Evolutionary conservation across 2,888 invertebrate species (phyloP).

Genomic region (Ecliptopera silaceata): DNA sequence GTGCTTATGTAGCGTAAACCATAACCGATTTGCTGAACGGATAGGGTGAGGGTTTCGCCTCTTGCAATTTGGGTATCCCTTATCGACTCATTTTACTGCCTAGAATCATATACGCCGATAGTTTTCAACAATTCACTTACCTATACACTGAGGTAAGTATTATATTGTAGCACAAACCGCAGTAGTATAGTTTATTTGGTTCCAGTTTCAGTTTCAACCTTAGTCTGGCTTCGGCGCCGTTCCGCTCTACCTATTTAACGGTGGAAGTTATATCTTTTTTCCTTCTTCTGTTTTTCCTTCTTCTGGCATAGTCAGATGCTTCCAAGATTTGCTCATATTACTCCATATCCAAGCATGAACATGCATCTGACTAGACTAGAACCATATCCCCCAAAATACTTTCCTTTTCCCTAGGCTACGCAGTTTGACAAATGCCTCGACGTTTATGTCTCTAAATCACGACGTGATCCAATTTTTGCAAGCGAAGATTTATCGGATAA

Average conservation of each 20-base stretch:
- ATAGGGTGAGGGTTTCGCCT: constrained; percentile 34
- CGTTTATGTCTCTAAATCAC: constrained; percentile 26
- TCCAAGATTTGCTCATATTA: too few relatives aligned
- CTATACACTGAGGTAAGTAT: neutral
- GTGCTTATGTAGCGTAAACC: constrained; percentile 57
- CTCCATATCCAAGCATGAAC: constrained; percentile 35
- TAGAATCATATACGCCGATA: neutral
- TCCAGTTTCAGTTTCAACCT: constrained; percentile 11
- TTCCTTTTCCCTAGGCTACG: constrained; percentile 24
- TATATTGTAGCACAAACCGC: constrained; percentile 18
- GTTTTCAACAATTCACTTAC: neutral
- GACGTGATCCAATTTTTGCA: constrained; percentile 16
- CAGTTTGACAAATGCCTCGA: constrained; percentile 27
- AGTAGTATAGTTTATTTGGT: constrained; percentile 17
- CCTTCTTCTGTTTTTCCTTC: constrained; percentile 35
- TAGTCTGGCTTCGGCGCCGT: constrained; percentile 22
- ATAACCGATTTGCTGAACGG: constrained; percentile 47
- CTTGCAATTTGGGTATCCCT: constrained; percentile 11
- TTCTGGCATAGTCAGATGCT: constrained; percentile 39
- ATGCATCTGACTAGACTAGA: constrained; percentile 39
- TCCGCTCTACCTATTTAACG: constrained; percentile 35
- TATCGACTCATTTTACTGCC: constrained; percentile 1
- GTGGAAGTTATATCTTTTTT: constrained; percentile 37
- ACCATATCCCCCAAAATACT: constrained; percentile 33
- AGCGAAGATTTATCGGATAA: constrained; percentile 13